Conservation (phyloP, 2,888 invertebrate species). For the Hoplodrina ambigua region DNA sequence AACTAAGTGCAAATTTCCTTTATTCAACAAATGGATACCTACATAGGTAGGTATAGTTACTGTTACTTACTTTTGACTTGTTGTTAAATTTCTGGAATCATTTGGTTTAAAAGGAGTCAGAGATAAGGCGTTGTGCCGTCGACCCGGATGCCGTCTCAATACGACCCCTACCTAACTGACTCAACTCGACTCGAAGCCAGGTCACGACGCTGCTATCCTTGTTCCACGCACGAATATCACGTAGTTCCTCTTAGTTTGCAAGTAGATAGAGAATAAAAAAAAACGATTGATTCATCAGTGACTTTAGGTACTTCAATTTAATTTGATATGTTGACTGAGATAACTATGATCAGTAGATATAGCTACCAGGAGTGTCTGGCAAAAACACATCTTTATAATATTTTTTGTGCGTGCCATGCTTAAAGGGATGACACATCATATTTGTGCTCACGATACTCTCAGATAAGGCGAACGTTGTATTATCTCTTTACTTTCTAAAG, state of each 20-base stretch:
- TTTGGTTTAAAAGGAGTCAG: conserved; percentile 69
- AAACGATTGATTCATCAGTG: conserved; percentile 40
- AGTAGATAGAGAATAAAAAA: conserved; percentile 23
- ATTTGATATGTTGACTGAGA: conserved; percentile 35
- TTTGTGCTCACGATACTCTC: conserved; percentile 49
- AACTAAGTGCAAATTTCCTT: background rate
- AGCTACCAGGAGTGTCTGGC: conserved; percentile 7
- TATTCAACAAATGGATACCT: background rate
- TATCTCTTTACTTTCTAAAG: conserved; percentile 89
- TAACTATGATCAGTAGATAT: conserved; percentile 22
- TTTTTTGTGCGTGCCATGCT: conserved; percentile 10
- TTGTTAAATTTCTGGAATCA: conserved; percentile 46
- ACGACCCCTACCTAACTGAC: conserved; percentile 68
- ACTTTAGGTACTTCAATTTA: conserved; percentile 19
- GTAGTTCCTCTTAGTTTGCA: conserved; percentile 57
- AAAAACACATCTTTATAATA: conserved; percentile 32
- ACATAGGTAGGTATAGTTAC: no score
- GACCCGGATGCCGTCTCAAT: conserved; percentile 79
- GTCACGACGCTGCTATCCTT: conserved; percentile 74
- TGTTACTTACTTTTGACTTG: background rate
- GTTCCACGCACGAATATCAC: conserved; percentile 53
- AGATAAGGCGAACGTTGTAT: conserved; percentile 74
- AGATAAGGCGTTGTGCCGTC: conserved; percentile 72
- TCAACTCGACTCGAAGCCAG: conserved; percentile 68
- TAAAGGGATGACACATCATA: conserved; percentile 40